These are phyloP conservation scores for Nycteola revayana DNA, from an alignment of 2,888 invertebrate species.

Conservation along the genomic window DNA sequence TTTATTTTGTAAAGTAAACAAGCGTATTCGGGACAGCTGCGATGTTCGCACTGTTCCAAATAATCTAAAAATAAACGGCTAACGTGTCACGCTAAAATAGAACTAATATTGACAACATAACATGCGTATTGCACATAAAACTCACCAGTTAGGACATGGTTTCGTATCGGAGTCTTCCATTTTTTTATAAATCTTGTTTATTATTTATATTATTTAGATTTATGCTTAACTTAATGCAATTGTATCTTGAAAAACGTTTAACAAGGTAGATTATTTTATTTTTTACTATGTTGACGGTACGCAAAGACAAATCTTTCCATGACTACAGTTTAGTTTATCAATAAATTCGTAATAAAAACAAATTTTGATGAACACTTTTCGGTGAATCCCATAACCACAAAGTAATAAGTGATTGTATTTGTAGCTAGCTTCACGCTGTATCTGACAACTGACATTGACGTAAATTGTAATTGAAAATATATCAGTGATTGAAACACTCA, in stretches of 20 bases:
- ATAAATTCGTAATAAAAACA: constrained; percentile 31
- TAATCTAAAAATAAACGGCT: constrained; percentile 71
- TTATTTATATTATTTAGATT: constrained; percentile 10
- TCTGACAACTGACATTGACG: too few species aligned
- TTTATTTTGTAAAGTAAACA: constrained; percentile 55
- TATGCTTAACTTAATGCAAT: constrained; percentile 1
- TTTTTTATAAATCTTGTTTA: constrained; percentile 12
- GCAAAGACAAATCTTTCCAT: constrained; percentile 1
- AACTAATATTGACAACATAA: constrained; percentile 58
- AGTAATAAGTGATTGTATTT: too few species aligned
- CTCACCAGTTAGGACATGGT: constrained; percentile 79
- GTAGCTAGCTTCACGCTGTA: too few species aligned
- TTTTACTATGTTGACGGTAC: constrained; percentile 6
- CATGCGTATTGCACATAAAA: constrained; percentile 31
- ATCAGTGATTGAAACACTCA: too few species aligned
- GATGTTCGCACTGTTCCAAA: constrained; percentile 61
- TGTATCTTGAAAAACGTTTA: constrained; percentile 3
- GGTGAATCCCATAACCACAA: constrained; percentile 35
- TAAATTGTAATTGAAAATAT: too few species aligned
- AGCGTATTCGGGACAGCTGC: constrained; percentile 54
- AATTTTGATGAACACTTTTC: constrained; percentile 33
- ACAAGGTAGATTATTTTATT: constrained; percentile 6
- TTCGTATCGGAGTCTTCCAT: constrained; percentile 70
- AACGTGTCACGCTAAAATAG: constrained; percentile 68
- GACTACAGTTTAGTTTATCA: constrained; percentile 8